Conservation (phyloP, 2,888 invertebrate species). For the Pachliopta kotzebuea region DNA sequence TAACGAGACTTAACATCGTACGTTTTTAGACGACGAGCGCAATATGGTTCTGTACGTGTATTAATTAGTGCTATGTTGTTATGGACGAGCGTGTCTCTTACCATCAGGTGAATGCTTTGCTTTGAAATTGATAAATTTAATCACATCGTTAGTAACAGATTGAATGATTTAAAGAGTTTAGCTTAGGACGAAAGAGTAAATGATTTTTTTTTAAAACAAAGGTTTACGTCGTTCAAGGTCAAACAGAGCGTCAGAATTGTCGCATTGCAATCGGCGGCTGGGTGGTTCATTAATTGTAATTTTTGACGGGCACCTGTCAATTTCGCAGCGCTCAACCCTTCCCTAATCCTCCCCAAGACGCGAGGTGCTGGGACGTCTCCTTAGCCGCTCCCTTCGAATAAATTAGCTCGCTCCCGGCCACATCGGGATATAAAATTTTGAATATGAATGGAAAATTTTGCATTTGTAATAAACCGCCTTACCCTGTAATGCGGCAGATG, state of each 20-base stretch:
- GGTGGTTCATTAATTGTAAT: slow-evolving; percentile 79
- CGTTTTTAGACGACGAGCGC: no score
- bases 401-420: slow-evolving; percentile 86
- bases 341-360: slow-evolving; percentile 76
- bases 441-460: slow-evolving; percentile 94
- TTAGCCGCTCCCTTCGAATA: slow-evolving; percentile 82
- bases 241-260: slow-evolving; percentile 14
- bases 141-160: no score
- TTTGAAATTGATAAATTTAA: no score
- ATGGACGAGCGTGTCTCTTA: no score
- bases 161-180: no score
- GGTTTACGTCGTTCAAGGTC: neutral
- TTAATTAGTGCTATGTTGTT: no score
- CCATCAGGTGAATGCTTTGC: no score
- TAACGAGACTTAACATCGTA: no score
- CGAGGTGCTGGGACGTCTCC: slow-evolving; percentile 68
- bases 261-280: slow-evolving; percentile 38
- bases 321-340: slow-evolving; percentile 76
- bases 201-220: no score
- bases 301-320: slow-evolving; percentile 81
- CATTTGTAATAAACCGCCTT: slow-evolving; percentile 90
- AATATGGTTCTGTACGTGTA: no score
- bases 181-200: no score
- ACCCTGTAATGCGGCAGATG: slow-evolving; percentile 73
- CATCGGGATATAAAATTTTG: slow-evolving; percentile 92